Evolutionary conservation across 2,888 invertebrate genomes (phyloP), one percentile per base, ranked within the genome.

Genomic region (Campoletis raptor): DNA sequence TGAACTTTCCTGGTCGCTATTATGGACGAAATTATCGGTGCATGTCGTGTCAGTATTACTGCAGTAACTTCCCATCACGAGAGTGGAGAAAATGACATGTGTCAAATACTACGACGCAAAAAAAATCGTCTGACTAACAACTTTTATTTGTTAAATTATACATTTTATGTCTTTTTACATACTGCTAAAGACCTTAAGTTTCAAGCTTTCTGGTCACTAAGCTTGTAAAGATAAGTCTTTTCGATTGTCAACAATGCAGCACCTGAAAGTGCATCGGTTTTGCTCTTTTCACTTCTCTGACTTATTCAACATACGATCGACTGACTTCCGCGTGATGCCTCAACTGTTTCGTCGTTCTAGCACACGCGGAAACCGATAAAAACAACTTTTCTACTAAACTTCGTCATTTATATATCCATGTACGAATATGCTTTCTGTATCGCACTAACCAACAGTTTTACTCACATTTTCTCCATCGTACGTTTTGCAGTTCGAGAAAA

Each of bases 221-320:
- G 40, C 54, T 61, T 42, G 10, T 15, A 12, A 10, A 54, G 24
- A 61, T 12, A 61, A 21, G 24, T n/a, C 61, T 24, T 61, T 61
- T 61, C 4, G n/a, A 18, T 42, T 42, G 15, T 30, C 37, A 15
- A 30, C 15, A 30, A 48, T 30, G 30, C 21, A 30, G 30, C 21
- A 30, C 24, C 7, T 12, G 30, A 12, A 36, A 48, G 30, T 48
- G 0, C 45, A 69, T 48, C 18, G 70, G 18, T 30, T n/a, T 52
- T 18, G 52, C 79, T 78, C 67, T 67, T 61, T 40, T 80, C 66
- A 78, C 79, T 82, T 84, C 84, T 89, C 84, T 89, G 87, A 88
- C 88, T 89, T 89, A 89, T 89, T 89, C 89, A 89, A 83, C 81
- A 42, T 74, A 77, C 80, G 86, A 80, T 72, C 81, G 72, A 73